Base-by-base conservation (phyloP, 2,888 invertebrate genomes). In the Mesorhabditis spiculigera region DNA sequence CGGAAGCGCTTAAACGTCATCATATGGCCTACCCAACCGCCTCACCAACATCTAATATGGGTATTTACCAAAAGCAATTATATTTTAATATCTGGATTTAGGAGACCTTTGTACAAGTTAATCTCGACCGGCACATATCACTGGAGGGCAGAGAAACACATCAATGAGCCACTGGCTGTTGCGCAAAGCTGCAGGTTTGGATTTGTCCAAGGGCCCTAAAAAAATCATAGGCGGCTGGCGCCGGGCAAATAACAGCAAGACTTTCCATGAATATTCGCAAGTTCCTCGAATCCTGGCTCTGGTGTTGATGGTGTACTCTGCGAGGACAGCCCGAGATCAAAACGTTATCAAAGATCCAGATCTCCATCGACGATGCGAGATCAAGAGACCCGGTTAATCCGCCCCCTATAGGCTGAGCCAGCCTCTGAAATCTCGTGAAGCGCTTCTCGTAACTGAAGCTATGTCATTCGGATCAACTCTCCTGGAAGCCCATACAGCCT, bases 401-500 rank as follows among this genome's bases (percentile, higher is more conserved):
- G 58, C n/a, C 8, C n/a, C 8, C 58, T 50, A 3, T n/a, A 50
- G 58, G 94, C 98, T 3, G 98, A 98, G 86, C 90, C 94, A 0
- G 97, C 96, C 0, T 88, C 92, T 0, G 93, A 93, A 86, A 98
- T 98, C n/a, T n/a, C 83, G 97, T 98, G 43, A 96, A 94, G 87
- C 89, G 97, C 85, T 97, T 94, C n/a, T n/a, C 86, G 92, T 91
- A 62, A 94, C 93, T 67, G 93, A 93, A 76, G 95, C 95, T 1
- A 95, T 95, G 95, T 94, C 94, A 81, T 95, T 95, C 88, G 95
- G 95, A 1, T 95, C 95, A 72, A 97, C n/a, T 98, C 82, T 96
- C 95, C 0, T 88, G 94, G 98, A 98, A 87, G 93, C 98, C 1
- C 98, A 98, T 89, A 91, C 93, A 43, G 92, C 96, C 0, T 89